phyloP scores from a whole-genome alignment of 2,888 invertebrate genomes.

The Glyphotaelius pellucidus region DNA sequence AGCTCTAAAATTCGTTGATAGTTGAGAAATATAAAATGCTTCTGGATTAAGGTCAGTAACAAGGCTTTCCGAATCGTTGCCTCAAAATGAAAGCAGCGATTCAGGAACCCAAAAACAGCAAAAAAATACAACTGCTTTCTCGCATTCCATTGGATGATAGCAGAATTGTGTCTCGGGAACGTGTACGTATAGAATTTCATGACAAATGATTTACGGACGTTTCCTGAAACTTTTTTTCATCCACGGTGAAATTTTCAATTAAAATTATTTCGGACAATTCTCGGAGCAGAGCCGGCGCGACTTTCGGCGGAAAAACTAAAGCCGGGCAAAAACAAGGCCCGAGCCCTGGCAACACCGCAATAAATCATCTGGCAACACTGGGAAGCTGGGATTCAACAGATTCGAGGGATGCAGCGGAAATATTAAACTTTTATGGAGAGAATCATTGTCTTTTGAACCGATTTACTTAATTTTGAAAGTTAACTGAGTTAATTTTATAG shows the following conservation, averaged over 20 bases:
- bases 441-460: not conserved
- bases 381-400: not conserved
- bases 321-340: slow-evolving; percentile 37
- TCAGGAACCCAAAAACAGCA: not conserved
- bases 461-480: not conserved
- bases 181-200: slow-evolving; percentile 32
- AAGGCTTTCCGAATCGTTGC: not conserved
- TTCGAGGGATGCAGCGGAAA: not conserved
- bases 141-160: not conserved
- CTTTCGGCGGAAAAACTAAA: slow-evolving; percentile 11
- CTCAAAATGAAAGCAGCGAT: not conserved
- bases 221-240: slow-evolving; percentile 44
- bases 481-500: not conserved
- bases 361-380: slow-evolving; percentile 36
- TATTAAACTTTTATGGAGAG: not conserved
- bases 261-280: slow-evolving; percentile 49
- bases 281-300: slow-evolving; percentile 25
- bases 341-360: slow-evolving; percentile 39
- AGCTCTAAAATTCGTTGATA: not conserved
- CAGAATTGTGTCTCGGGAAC: not conserved
- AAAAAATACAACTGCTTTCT: not conserved
- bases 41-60: not conserved
- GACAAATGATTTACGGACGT: slow-evolving; percentile 44
- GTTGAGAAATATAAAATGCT: not conserved
- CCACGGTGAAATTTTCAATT: slow-evolving; percentile 46